These are phyloP conservation scores for Spea multiplicata DNA, from an alignment of 2,113 vertebrate species.

Conservation along the genomic window DNA sequence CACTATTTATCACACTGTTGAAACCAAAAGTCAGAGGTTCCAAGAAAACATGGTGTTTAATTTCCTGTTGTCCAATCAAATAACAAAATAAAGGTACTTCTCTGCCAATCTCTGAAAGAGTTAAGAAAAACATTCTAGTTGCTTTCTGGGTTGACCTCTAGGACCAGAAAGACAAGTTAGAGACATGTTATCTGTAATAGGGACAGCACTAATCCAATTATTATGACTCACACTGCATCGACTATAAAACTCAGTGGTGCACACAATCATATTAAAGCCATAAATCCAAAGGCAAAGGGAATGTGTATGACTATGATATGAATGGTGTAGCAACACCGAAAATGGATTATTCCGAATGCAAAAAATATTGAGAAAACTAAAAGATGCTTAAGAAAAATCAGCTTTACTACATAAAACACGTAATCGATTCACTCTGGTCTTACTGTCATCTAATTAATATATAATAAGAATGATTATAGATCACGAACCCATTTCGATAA, in stretches of 20 bases:
- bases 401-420: background rate
- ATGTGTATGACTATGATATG: slow-evolving; percentile 2
- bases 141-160: slow-evolving; percentile 17
- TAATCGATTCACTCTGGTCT: background rate
- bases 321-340: slow-evolving; percentile 6
- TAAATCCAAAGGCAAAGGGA: slow-evolving; percentile 28
- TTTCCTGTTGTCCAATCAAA: no score
- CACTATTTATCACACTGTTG: no score
- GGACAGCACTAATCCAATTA: slow-evolving; percentile 44
- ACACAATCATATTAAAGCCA: slow-evolving; percentile 42
- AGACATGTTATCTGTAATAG: slow-evolving; percentile 37
- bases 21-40: no score
- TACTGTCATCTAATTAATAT: no score
- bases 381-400: background rate
- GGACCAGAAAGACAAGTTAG: slow-evolving; percentile 28
- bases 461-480: no score
- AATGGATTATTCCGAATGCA: slow-evolving; percentile 24
- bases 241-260: slow-evolving; percentile 40
- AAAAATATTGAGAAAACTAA: slow-evolving; percentile 9
- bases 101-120: no score
- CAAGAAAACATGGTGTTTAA: no score
- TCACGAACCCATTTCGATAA: no score
- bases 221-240: slow-evolving; percentile 33
- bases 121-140: no score
- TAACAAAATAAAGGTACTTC: no score